Evolutionary conservation across 2,113 vertebrate species (phyloP).

Genomic region (Pavo muticus): DNA sequence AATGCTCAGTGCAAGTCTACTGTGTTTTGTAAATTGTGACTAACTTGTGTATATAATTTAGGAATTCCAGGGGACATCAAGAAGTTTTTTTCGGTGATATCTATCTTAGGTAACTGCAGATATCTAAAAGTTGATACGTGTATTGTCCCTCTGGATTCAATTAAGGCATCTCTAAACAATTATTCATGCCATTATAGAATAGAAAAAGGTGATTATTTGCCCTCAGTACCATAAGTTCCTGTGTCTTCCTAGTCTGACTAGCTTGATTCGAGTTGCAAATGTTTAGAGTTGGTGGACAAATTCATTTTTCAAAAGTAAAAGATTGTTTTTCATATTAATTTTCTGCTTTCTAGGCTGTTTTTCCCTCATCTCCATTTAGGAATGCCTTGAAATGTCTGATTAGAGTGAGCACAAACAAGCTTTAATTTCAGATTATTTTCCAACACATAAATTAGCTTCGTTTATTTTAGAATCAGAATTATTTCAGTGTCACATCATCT

Average conservation of each 20-base stretch:
- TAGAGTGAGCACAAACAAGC: neutral
- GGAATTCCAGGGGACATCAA: neutral
- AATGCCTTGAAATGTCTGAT: neutral
- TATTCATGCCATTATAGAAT: neutral
- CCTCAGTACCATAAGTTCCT: neutral
- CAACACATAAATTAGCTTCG: neutral
- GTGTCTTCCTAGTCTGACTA: neutral
- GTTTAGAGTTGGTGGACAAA: neutral
- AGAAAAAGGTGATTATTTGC: neutral
- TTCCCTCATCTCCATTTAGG: neutral
- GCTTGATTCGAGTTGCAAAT: neutral
- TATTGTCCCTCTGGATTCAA: neutral
- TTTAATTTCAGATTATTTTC: neutral
- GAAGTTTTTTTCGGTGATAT: neutral
- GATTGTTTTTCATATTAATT: neutral
- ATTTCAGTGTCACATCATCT: neutral
- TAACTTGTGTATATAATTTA: accelerated
- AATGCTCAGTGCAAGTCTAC: neutral
- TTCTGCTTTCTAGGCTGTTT: neutral
- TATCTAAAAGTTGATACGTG: neutral
- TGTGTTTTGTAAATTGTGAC: neutral
- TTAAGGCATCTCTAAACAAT: neutral
- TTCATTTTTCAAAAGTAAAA: neutral
- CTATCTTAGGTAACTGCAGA: neutral
- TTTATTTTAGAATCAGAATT: neutral